Conservation (phyloP, 2,888 invertebrate genomes). For the Vanessa cardui region DNA sequence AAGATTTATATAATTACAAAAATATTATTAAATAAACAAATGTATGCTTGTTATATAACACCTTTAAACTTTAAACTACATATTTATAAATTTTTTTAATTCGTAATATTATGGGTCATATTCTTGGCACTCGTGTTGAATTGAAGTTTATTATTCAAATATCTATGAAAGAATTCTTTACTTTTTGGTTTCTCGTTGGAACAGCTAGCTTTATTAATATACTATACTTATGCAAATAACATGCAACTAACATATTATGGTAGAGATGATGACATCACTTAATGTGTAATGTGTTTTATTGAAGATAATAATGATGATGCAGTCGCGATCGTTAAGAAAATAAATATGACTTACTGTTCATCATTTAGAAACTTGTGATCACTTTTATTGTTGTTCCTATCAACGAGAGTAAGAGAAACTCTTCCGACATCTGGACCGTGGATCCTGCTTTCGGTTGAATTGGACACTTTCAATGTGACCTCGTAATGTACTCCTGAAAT, state of each 20-base stretch:
- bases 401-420: conserved; percentile 86
- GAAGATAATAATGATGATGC: too few relatives aligned
- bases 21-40: background rate
- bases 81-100: background rate
- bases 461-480: conserved; percentile 88
- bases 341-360: conserved; percentile 64
- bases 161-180: too few relatives aligned
- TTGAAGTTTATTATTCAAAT: too few relatives aligned
- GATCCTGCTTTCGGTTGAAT: conserved; percentile 85
- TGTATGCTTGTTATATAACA: background rate
- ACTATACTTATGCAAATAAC: too few relatives aligned
- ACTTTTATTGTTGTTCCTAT: conserved; percentile 83
- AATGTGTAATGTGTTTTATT: too few relatives aligned
- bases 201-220: too few relatives aligned
- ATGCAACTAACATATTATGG: too few relatives aligned
- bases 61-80: background rate
- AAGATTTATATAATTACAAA: background rate
- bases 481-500: conserved; percentile 90
- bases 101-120: too few relatives aligned
- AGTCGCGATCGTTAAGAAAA: background rate
- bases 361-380: conserved; percentile 83
- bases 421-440: conserved; percentile 92
- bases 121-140: too few relatives aligned
- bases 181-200: too few relatives aligned
- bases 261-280: too few relatives aligned